Base-by-base conservation (phyloP, 1,140 invertebrate species). In the Conus betulinus region DNA sequence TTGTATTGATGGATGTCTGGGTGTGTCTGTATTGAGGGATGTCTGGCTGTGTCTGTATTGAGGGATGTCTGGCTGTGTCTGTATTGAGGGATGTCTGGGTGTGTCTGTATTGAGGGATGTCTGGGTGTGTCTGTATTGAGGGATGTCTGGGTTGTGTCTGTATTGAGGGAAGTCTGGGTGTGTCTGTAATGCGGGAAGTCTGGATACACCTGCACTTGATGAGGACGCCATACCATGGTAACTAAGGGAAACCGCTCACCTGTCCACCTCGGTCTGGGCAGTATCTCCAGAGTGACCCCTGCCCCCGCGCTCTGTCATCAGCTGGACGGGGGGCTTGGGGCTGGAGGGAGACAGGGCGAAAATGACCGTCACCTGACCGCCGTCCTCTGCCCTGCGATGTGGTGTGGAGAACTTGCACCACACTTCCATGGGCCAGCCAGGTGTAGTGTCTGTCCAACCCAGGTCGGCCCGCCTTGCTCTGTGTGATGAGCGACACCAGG, bases 191-290 rank as follows among this genome's bases (percentile, higher is more conserved):
- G n/a, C n/a, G 17, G 78, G n/a, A 11, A 79, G 15, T 5, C 13
- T 79, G 5, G 15, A 86, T 0, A 86, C 23, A 71, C 5, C 17
- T 39, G 13, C 67, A 74, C 7, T 17, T n/a, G 7, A 23, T n/a
- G n/a, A 71, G 67, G 20, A 7, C 23, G 67, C 20, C n/a, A 60
- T 15, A 60, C 57, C 57, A 60, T 60, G 57, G 15, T 60, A 15
- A 60, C 8, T 60, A 8, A 60, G 8, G n/a, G 39, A 39, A 39
- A 39, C 39, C 8, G 13, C 53, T 76, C 83, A 91, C 90, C 90
- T 91, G 82, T 89, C 89, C 25, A 91, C 88, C 63, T 89, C 88
- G 10, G 90, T 87, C 63, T 91, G 20, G 76, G 71, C 27, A 91
- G 53, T 13, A 91, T 81, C 51, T 91, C 90, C 63, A 89, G 60